phyloP scores from a whole-genome alignment of 1,140 invertebrate species.

The Pogonus chalceus region DNA sequence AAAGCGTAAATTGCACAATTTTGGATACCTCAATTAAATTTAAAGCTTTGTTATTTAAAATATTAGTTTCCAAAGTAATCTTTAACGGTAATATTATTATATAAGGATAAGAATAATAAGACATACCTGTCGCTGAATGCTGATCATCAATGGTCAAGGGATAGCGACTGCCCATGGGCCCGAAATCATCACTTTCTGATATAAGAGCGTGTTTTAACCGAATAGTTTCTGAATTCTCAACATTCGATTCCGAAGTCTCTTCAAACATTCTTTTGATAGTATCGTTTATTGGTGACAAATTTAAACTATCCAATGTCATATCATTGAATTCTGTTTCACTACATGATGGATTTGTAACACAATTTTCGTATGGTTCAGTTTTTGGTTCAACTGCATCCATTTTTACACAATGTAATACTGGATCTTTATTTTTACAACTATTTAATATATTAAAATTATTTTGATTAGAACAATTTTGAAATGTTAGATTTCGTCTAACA shows the following conservation, averaged over 20 bases:
- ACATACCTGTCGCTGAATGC: constrained; percentile 42
- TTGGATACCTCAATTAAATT: too few species aligned
- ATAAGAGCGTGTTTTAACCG: constrained; percentile 51
- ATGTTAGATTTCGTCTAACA: background rate
- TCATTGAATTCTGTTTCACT: background rate
- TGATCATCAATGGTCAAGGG: constrained; percentile 68
- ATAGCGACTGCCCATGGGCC: constrained; percentile 46
- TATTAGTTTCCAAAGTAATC: too few species aligned
- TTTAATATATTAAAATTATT: background rate
- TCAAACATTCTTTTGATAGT: background rate
- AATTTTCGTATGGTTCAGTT: background rate
- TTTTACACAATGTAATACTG: background rate
- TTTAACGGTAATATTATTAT: too few species aligned
- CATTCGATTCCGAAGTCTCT: background rate
- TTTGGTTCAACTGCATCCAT: background rate
- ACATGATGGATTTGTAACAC: background rate
- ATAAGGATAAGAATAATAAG: constrained; percentile 8
- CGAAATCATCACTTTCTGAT: constrained; percentile 53
- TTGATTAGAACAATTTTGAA: background rate
- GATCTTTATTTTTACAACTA: background rate
- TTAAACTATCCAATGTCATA: background rate
- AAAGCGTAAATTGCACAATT: background rate
- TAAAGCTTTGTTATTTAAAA: too few species aligned
- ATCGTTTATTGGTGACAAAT: constrained; percentile 9
- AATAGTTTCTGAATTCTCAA: constrained; percentile 17